phyloP scores from a whole-genome alignment of 1,140 invertebrate genomes.

The Procambarus virginalis region DNA sequence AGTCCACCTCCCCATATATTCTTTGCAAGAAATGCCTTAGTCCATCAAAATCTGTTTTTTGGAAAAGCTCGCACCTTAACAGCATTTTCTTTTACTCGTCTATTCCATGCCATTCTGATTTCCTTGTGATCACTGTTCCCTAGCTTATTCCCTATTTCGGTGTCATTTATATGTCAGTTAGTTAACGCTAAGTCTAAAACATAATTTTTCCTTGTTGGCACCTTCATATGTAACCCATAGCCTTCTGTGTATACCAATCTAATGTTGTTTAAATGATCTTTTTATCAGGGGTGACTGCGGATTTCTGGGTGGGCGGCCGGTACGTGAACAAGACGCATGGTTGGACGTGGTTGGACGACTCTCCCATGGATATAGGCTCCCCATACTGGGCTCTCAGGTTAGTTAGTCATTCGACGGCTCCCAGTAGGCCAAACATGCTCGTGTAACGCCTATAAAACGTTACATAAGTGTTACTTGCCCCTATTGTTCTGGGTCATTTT shows the following conservation, averaged over 20 bases:
- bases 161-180: not conserved
- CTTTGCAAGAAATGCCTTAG: too few species aligned
- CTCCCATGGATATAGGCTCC: slow-evolving; percentile 26
- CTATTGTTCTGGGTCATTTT: not conserved
- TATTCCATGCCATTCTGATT: too few species aligned
- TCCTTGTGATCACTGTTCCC: too few species aligned
- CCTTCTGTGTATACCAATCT: too few species aligned
- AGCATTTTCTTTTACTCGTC: too few species aligned
- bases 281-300: slow-evolving; percentile 11
- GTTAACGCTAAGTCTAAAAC: too few species aligned
- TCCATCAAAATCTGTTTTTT: not conserved
- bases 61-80: not conserved
- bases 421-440: not conserved
- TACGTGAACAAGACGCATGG: not conserved
- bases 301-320: slow-evolving; percentile 45
- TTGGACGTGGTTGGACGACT: slow-evolving; percentile 20
- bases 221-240: too few species aligned
- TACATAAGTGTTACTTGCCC: not conserved
- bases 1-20: too few species aligned
- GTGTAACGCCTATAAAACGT: not conserved
- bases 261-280: too few species aligned
- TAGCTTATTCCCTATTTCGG: too few species aligned
- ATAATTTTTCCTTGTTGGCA: too few species aligned
- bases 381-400: slow-evolving; percentile 53
- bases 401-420: not conserved